phyloP scores from a whole-genome alignment of 2,888 invertebrate genomes.

The Dryococelus australis region DNA sequence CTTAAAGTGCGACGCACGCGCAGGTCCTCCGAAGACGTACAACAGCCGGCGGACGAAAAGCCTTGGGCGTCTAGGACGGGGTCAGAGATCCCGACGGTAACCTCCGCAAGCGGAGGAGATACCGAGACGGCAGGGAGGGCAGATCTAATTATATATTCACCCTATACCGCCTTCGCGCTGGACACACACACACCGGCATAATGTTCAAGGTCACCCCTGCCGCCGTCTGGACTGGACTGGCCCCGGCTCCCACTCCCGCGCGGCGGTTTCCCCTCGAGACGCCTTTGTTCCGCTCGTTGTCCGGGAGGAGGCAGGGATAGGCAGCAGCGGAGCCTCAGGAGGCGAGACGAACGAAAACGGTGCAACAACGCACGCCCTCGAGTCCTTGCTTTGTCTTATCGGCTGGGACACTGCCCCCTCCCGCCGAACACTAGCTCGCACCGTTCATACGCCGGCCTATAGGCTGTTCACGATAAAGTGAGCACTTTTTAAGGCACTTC shows the following conservation, averaged over 20 bases:
- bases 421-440: too few relatives aligned
- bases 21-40: too few relatives aligned
- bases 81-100: not conserved
- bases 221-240: not conserved
- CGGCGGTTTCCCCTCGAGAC: not conserved
- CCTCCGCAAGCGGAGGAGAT: not conserved
- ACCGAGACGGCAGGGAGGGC: not conserved
- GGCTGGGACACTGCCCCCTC: not conserved
- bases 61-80: not conserved
- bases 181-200: slow-evolving; percentile 11
- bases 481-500: too few relatives aligned
- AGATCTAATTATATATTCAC: slow-evolving; percentile 11
- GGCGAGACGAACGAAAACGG: slow-evolving; percentile 6
- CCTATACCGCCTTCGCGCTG: not conserved
- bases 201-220: slow-evolving; percentile 3
- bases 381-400: not conserved
- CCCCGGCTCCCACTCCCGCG: not conserved
- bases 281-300: not conserved
- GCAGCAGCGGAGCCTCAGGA: not conserved
- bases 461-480: too few relatives aligned
- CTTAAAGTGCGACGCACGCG: too few relatives aligned
- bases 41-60: not conserved
- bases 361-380: not conserved
- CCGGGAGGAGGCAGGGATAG: not conserved
- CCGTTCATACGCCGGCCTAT: too few relatives aligned